Conservation (phyloP, 2,888 invertebrate species). For the Macrophya annulata region DNA sequence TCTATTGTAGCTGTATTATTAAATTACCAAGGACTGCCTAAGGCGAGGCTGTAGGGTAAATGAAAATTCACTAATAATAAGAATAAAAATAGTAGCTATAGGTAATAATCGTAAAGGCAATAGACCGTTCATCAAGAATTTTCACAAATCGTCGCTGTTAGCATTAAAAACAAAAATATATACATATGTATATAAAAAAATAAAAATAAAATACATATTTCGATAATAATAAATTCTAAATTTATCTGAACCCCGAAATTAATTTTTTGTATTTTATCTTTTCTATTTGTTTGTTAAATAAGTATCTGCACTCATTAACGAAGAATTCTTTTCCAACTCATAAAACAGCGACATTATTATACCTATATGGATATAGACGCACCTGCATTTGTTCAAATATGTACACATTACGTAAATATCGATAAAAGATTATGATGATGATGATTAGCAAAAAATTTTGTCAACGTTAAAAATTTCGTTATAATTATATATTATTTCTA, state of each 20-base stretch:
- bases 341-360: neutral
- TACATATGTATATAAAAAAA: neutral
- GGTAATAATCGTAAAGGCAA: neutral
- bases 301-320: neutral
- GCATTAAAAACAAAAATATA: neutral
- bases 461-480: neutral
- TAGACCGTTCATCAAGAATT: neutral
- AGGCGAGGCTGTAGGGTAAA: neutral
- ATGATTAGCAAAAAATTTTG: neutral
- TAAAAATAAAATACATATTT: neutral
- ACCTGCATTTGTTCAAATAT: conserved; percentile 7
- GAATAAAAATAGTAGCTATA: neutral
- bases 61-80: neutral
- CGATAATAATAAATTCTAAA: neutral
- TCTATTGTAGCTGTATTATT: conserved; percentile 1
- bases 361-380: neutral
- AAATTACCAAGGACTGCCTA: neutral
- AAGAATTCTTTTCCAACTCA: neutral
- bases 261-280: neutral
- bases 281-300: neutral
- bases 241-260: neutral
- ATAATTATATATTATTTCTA: neutral
- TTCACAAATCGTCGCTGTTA: neutral
- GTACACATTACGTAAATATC: neutral
- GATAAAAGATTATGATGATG: neutral